phyloP scores from a whole-genome alignment of 2,888 invertebrate genomes.

The Calameuta idolon region DNA sequence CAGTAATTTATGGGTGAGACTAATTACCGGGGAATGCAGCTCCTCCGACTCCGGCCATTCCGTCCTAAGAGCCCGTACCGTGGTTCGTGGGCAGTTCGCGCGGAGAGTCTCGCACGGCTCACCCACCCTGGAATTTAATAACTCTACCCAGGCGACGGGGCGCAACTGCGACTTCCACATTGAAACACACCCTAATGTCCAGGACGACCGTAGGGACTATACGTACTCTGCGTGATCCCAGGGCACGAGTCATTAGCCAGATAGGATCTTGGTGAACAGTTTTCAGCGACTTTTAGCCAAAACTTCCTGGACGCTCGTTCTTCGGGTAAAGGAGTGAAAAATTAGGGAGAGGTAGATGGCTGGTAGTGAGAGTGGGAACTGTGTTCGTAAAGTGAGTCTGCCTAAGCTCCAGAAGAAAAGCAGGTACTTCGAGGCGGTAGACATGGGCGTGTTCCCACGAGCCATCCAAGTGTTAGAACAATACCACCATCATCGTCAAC shows the following conservation, averaged over 20 bases:
- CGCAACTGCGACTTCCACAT: background rate
- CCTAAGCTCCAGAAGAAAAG: conserved; percentile 1
- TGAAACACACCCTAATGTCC: conserved; percentile 5
- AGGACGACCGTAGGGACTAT: background rate
- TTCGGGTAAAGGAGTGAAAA: background rate
- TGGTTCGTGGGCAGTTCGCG: conserved; percentile 24
- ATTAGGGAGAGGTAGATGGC: background rate
- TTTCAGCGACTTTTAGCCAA: background rate
- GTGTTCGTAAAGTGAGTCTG: background rate
- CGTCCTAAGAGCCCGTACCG: conserved; percentile 15
- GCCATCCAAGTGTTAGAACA: conserved; percentile 50
- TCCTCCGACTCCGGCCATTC: conserved; percentile 47
- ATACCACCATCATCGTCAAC: conserved; percentile 45
- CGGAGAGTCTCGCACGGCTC: conserved; percentile 26
- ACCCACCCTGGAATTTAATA: conserved; percentile 20
- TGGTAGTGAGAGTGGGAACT: background rate
- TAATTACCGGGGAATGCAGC: conserved; percentile 65
- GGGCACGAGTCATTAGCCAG: background rate
- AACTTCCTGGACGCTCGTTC: background rate
- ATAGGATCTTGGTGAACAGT: background rate
- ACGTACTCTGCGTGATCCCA: background rate
- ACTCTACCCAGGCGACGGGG: background rate
- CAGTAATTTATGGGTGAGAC: conserved; percentile 64
- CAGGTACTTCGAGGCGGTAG: conserved; percentile 37
- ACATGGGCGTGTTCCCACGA: conserved; percentile 48